A percentile compares a stretch with the other conserved stretches of the same genome.
Conservation (phyloP, 2,797 vertebrate genomes). For the Anguilla anguilla region DNA sequence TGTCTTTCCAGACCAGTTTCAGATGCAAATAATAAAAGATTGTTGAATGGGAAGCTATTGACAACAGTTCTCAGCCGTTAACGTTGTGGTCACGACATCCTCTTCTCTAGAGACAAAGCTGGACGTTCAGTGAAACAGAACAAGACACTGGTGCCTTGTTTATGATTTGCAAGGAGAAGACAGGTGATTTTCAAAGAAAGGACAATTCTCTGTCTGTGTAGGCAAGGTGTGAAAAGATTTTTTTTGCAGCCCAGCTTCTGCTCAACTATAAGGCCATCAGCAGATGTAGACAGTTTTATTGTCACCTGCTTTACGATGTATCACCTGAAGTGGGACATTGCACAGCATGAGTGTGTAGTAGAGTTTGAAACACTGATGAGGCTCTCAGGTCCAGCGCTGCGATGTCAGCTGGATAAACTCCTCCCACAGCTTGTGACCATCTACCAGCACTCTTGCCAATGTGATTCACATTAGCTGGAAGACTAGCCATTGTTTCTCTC, state of each 20-base stretch:
- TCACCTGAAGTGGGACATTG: neutral
- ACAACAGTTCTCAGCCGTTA: neutral
- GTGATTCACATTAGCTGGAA: constrained; percentile 19
- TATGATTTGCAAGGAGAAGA: constrained; percentile 3
- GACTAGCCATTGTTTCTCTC: neutral
- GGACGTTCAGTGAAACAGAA: neutral
- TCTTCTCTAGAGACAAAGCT: neutral
- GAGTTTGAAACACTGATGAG: neutral
- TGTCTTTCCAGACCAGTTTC: neutral
- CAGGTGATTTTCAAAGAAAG: neutral
- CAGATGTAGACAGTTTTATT: neutral
- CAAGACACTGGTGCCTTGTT: neutral
- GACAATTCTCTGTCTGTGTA: neutral
- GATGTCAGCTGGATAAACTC: constrained; percentile 1
- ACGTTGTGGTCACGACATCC: neutral
- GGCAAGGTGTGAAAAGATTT: neutral
- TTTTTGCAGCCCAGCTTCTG: neutral
- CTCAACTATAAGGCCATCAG: constrained; percentile 8
- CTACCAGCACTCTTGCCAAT: neutral
- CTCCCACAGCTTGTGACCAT: neutral
- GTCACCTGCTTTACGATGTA: neutral
- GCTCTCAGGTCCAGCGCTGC: neutral
- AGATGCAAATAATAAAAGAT: neutral
- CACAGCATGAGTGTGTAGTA: neutral
- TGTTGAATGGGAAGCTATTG: neutral